phyloP scores from a whole-genome alignment of 1,140 invertebrate species.

The Ruditapes philippinarum region DNA sequence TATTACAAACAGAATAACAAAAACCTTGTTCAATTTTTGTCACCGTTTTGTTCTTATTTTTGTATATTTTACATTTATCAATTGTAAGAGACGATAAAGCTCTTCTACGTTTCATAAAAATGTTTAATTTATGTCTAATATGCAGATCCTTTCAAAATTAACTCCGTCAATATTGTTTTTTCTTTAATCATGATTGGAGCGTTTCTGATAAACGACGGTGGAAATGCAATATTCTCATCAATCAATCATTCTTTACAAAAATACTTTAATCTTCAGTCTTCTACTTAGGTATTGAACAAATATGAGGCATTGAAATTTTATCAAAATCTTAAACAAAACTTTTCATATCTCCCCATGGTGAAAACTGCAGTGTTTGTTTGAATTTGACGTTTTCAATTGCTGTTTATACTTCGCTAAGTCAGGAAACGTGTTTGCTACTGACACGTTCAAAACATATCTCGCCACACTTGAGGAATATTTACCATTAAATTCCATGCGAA shows the following conservation, averaged over 20 bases:
- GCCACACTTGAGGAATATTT: constrained; percentile 57
- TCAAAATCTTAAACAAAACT: constrained; percentile 34
- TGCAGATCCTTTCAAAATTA: not conserved
- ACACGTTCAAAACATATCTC: constrained; percentile 49
- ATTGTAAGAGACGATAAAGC: too few relatives aligned
- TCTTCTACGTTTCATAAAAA: not conserved
- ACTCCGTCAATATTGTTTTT: not conserved
- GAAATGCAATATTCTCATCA: constrained; percentile 16
- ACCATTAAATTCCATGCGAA: constrained; percentile 54
- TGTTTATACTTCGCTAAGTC: constrained; percentile 67
- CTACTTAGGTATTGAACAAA: not conserved
- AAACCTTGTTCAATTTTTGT: too few relatives aligned
- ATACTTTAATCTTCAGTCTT: constrained; percentile 35
- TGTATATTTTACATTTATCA: too few relatives aligned
- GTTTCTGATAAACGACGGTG: not conserved
- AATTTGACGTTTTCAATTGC: constrained; percentile 64
- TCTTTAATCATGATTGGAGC: not conserved
- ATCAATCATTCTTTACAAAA: constrained; percentile 14
- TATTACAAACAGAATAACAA: too few relatives aligned
- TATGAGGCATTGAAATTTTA: constrained; percentile 8
- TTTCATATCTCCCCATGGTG: constrained; percentile 5
- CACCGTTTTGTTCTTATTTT: too few relatives aligned
- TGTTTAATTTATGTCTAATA: not conserved
- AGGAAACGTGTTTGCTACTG: constrained; percentile 52
- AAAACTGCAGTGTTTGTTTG: constrained; percentile 13